phyloP scores from a whole-genome alignment of 2,113 vertebrate genomes.

The Motacilla tschutschensis region DNA sequence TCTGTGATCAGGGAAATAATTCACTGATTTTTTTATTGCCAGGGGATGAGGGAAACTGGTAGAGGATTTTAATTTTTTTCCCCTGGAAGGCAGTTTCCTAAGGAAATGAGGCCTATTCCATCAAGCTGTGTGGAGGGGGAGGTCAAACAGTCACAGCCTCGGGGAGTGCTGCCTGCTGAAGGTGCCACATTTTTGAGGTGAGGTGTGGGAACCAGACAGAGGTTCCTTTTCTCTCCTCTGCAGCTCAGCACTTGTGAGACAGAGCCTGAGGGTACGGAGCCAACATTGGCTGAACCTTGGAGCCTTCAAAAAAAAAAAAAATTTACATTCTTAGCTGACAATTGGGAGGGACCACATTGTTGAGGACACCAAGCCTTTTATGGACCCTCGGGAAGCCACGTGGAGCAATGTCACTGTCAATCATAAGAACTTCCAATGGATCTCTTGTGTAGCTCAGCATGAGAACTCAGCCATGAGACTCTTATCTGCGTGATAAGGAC shows the following conservation, averaged over 20 bases:
- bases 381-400: rapidly evolving
- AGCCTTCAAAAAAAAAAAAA: not conserved
- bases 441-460: not conserved
- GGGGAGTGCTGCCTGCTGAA: not conserved
- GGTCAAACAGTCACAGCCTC: not conserved
- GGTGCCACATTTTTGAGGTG: not conserved
- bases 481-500: not conserved
- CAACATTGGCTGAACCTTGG: not conserved
- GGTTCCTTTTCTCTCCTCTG: not conserved
- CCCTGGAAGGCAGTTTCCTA: conserved; percentile 20
- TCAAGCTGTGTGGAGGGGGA: not conserved
- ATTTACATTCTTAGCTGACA: not conserved
- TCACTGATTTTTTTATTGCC: not conserved
- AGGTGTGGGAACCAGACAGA: not conserved
- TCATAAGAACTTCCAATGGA: not conserved
- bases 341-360: too few species aligned
- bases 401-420: rapidly evolving
- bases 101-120: conserved; percentile 14
- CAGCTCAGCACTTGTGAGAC: not conserved
- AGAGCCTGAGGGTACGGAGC: not conserved
- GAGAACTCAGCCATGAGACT: not conserved
- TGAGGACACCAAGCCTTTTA: not conserved
- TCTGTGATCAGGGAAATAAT: not conserved
- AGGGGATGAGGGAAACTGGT: not conserved
- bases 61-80: not conserved